Evolutionary conservation across 2,888 invertebrate genomes (phyloP).

Genomic region (Epistrophe grossulariae): DNA sequence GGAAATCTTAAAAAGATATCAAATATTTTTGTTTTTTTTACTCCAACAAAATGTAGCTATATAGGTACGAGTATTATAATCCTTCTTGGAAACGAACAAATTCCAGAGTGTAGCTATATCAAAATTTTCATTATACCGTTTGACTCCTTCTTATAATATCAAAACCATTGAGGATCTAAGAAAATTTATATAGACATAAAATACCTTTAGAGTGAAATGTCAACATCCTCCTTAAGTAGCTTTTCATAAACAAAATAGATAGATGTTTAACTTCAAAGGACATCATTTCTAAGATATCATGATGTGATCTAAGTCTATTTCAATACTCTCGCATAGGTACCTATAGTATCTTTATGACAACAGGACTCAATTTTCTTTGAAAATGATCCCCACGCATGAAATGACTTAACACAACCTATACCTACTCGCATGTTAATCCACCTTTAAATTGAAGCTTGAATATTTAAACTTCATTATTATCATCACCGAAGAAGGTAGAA

Average conservation of each 20-base stretch:
- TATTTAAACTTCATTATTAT: slow-evolving; percentile 6
- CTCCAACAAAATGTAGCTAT: background rate
- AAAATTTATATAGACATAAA: background rate
- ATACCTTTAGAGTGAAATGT: slow-evolving; percentile 12
- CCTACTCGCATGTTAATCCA: background rate
- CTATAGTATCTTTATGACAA: background rate
- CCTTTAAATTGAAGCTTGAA: slow-evolving; percentile 5
- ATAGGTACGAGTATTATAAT: background rate
- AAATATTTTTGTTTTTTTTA: slow-evolving; percentile 22
- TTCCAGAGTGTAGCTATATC: background rate
- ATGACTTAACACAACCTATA: background rate
- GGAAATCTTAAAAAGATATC: background rate
- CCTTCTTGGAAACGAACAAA: background rate
- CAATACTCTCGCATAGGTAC: background rate
- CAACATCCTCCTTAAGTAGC: background rate
- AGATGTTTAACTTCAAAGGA: slow-evolving; percentile 37
- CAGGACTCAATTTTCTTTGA: background rate
- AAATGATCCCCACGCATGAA: slow-evolving; percentile 3
- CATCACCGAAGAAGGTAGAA: background rate
- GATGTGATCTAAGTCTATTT: slow-evolving; percentile 5
- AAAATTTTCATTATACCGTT: background rate
- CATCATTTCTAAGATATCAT: slow-evolving; percentile 6
- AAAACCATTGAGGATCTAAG: background rate
- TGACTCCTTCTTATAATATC: background rate
- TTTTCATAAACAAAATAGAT: background rate